Evolutionary conservation across 1,140 invertebrate genomes (phyloP), one percentile per base, ranked within the genome.

Genomic region (Plectrocnemia conspersa): DNA sequence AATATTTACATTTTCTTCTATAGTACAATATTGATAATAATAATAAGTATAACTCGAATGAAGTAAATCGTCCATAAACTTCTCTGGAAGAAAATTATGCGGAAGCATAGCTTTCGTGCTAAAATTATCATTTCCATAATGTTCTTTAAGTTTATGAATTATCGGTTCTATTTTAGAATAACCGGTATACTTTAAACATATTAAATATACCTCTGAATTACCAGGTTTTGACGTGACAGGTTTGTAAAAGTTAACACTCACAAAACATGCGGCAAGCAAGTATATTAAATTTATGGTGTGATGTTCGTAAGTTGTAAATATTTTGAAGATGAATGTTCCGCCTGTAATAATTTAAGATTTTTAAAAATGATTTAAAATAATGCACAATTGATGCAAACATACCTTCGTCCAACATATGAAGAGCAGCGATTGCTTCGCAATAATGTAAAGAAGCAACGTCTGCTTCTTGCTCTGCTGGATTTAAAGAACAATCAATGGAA

Each of bases 131-230:
- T 64, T 67, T 56, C 75, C 74, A 66, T 79, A 82, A 63, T 79
- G 62, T n/a, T 68, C 49, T 63, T 68, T 68, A 1, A 86, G 64
- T 6, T 65, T 67, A 0, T 68, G 36, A 52, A 82, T 63, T 65
- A 79, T 76, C 1, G 68, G 59, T 9, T 67, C 54, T 1, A 79
- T 50, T 13, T 64, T 62, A 7, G 74, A 55, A 32, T 52, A 63
- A 19, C 81, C 82, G 57, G 73, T 73, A 65, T 82, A 93, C 11
- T 74, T 72, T n/a, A 80, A 61, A 66, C 89, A 92, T 9, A 97
- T 75, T 0, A 93, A 74, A 70, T 97, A 98, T 0, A 89, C 80
- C 71, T 98, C 94, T 0, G 93, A 97, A 70, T 97, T 98, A 9
- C 93, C 93, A 65, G 88, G 82, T 67, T 93, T 93, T 33, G 93